Percentiles rank a stretch among this genome's conserved stretches.
Evolutionary conservation across 2,113 vertebrate genomes (phyloP).

Genomic region (Machaerirhynchus nigripectus): DNA sequence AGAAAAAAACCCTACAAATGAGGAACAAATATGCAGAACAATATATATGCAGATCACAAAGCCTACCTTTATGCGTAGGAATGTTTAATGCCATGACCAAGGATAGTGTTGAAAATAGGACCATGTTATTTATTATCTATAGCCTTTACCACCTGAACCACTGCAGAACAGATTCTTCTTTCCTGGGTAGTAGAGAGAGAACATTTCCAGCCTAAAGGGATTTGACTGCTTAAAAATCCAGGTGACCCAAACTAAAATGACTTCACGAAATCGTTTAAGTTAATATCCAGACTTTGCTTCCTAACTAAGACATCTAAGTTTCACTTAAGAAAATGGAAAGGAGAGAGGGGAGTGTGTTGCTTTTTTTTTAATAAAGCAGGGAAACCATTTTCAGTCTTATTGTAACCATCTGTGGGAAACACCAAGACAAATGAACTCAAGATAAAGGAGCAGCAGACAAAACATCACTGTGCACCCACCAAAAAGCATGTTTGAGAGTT

Average conservation of each 20-base stretch:
- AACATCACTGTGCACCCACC: neutral
- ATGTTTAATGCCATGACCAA: neutral
- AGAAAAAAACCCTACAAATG: neutral
- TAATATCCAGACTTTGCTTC: neutral
- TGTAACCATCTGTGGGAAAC: slow-evolving; percentile 33
- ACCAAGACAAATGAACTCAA: neutral
- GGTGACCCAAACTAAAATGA: neutral
- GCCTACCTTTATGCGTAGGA: neutral
- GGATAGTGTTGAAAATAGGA: neutral
- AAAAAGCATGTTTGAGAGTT: neutral
- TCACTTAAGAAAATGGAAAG: neutral
- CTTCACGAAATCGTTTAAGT: neutral
- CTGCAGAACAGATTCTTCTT: neutral
- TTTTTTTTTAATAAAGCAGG: neutral
- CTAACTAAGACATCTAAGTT: neutral
- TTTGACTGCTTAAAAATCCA: neutral
- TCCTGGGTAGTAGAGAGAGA: neutral
- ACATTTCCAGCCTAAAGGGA: neutral
- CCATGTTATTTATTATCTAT: neutral
- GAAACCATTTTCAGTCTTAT: slow-evolving; percentile 1
- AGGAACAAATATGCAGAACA: neutral
- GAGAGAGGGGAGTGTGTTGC: neutral
- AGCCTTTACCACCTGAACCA: neutral
- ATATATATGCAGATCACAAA: neutral
- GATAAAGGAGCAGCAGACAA: neutral